phyloP scores from a whole-genome alignment of 1,140 invertebrate genomes.

The Apis dorsata region DNA sequence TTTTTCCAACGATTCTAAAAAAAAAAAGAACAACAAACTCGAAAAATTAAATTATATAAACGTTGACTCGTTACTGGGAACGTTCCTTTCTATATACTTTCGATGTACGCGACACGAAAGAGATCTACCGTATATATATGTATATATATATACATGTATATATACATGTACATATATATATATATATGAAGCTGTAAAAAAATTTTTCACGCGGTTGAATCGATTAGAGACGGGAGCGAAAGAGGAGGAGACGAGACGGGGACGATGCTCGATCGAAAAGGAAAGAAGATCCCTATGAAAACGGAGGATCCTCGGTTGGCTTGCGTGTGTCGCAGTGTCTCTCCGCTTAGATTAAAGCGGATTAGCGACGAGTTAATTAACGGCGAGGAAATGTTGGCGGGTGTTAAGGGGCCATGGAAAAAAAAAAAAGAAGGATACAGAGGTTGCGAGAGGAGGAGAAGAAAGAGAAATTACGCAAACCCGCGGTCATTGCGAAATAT shows the following conservation, averaged over 20 bases:
- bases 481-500: conserved; percentile 52
- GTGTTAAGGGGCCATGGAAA: neutral
- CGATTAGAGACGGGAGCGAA: neutral
- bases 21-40: too few relatives aligned
- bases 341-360: conserved; percentile 49
- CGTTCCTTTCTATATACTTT: neutral
- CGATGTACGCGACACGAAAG: neutral
- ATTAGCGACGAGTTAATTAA: conserved; percentile 67
- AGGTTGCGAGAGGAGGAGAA: conserved; percentile 21
- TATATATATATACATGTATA: neutral
- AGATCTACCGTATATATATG: neutral
- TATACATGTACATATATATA: neutral
- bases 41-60: neutral
- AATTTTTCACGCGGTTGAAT: neutral
- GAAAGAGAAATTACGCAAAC: conserved; percentile 51
- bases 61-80: neutral
- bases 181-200: neutral
- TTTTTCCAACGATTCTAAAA: too few relatives aligned
- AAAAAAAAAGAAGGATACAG: neutral
- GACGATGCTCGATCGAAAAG: neutral
- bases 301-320: conserved; percentile 35
- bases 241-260: neutral
- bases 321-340: conserved; percentile 46
- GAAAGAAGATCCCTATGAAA: conserved; percentile 7
- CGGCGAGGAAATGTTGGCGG: conserved; percentile 25